Conservation (phyloP, 2,888 invertebrate genomes). For the Drosophila emarginata region DNA sequence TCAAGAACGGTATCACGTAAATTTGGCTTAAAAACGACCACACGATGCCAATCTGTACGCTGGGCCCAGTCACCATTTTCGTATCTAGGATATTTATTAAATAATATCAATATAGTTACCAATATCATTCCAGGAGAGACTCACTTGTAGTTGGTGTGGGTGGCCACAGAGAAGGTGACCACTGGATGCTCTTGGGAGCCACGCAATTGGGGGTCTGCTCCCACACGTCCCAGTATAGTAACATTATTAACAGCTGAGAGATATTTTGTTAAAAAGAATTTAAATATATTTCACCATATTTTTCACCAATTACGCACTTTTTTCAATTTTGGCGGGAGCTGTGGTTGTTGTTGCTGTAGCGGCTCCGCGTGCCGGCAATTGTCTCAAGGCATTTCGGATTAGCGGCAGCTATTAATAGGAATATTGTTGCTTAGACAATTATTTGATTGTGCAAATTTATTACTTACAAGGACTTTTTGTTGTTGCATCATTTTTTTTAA, state of each 20-base stretch:
- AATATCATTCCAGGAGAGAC: constrained; percentile 21
- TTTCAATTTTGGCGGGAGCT: constrained; percentile 78
- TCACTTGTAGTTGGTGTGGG: constrained; percentile 91
- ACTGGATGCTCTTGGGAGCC: constrained; percentile 93
- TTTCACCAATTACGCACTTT: constrained; percentile 53
- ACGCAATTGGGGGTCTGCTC: constrained; percentile 93
- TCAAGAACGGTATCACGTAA: constrained; percentile 91
- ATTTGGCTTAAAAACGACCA: constrained; percentile 93
- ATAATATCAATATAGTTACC: not conserved
- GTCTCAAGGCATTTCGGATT: constrained; percentile 40
- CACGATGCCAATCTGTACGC: constrained; percentile 95
- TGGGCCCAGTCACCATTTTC: constrained; percentile 91
- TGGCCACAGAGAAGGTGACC: constrained; percentile 94
- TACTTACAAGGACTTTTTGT: constrained; percentile 58
- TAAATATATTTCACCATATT: not conserved
- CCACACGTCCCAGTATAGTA: constrained; percentile 92
- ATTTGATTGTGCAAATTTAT: not conserved
- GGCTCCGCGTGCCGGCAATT: constrained; percentile 54
- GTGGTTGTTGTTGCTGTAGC: constrained; percentile 42
- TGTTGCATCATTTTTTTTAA: constrained; percentile 63
- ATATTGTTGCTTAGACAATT: not conserved
- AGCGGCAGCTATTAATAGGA: constrained; percentile 47
- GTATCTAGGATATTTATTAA: constrained; percentile 80
- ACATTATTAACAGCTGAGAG: constrained; percentile 90
- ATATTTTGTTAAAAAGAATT: not conserved